A percentile compares a stretch with the other conserved stretches of the same genome.
Conservation (phyloP, 2,888 invertebrate genomes). For the Apodemia zela region DNA sequence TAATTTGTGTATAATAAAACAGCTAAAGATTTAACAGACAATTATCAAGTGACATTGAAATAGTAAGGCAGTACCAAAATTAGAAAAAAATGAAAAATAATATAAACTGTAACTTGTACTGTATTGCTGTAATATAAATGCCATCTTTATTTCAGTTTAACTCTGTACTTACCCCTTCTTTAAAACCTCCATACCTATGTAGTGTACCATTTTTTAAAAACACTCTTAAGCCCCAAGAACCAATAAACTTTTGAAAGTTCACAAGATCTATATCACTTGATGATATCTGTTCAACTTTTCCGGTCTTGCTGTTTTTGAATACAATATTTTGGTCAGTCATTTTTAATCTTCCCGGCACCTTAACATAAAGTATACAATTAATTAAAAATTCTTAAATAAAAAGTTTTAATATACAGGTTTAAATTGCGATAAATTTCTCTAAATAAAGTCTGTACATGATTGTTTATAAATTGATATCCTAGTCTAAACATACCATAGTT, state of each 20-base stretch:
- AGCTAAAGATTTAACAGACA: too few relatives aligned
- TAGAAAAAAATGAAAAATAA: too few relatives aligned
- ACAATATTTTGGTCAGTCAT: conserved; percentile 93
- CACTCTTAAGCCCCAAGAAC: conserved; percentile 93
- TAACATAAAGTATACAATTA: conserved; percentile 16
- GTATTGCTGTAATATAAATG: too few relatives aligned
- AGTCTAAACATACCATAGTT: conserved; percentile 84
- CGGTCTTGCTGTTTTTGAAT: conserved; percentile 97
- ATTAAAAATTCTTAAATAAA: conserved; percentile 26
- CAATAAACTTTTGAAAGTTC: conserved; percentile 95
- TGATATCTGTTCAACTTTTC: conserved; percentile 95
- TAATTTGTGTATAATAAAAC: too few relatives aligned
- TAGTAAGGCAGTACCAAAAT: too few relatives aligned
- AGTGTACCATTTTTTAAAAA: conserved; percentile 94
- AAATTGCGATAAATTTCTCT: too few relatives aligned
- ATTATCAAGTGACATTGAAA: too few relatives aligned
- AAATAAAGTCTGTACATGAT: too few relatives aligned
- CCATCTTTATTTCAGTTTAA: too few relatives aligned
- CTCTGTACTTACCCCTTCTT: conserved; percentile 84
- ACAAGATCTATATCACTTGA: conserved; percentile 93
- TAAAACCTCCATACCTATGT: conserved; percentile 96
- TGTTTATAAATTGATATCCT: too few relatives aligned
- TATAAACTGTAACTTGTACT: too few relatives aligned
- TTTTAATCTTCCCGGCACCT: conserved; percentile 95
- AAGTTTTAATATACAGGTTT: not conserved